These are phyloP conservation scores for Serranus cabrilla DNA, from an alignment of 2,797 vertebrate genomes.

Conservation along the genomic window DNA sequence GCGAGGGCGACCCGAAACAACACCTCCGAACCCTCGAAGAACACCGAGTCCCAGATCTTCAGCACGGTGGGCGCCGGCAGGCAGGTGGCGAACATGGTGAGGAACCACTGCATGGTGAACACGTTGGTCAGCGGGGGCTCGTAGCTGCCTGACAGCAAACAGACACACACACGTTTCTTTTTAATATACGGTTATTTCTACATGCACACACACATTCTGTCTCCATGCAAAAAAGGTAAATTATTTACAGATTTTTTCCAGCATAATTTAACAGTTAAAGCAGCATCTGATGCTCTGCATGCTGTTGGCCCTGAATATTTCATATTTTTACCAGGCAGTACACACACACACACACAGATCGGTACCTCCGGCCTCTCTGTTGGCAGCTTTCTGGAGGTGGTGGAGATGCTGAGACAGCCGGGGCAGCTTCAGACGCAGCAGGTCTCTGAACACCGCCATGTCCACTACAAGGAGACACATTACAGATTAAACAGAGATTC, in stretches of 20 bases:
- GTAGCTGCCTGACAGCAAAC: conserved; percentile 90
- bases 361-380: conserved; percentile 94
- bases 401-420: conserved; percentile 96
- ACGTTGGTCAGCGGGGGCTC: conserved; percentile 98
- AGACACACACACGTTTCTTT: no score
- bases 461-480: conserved; percentile 84
- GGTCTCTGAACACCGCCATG: conserved; percentile 98
- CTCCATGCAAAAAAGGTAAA: no score
- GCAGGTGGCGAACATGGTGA: conserved; percentile 98
- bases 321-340: background rate
- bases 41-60: conserved; percentile 99
- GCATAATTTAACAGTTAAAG: background rate
- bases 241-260: background rate
- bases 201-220: background rate
- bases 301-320: background rate
- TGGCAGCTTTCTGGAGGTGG: conserved; percentile 93
- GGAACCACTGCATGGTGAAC: conserved; percentile 99
- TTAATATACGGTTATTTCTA: background rate
- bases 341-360: background rate
- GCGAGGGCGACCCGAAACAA: conserved; percentile 94
- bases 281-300: background rate
- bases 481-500: background rate
- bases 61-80: conserved; percentile 95
- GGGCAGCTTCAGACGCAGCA: conserved; percentile 94
- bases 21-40: conserved; percentile 98